Evolutionary conservation across 2,888 invertebrate genomes (phyloP).

Genomic region (Sicus ferrugineus): DNA sequence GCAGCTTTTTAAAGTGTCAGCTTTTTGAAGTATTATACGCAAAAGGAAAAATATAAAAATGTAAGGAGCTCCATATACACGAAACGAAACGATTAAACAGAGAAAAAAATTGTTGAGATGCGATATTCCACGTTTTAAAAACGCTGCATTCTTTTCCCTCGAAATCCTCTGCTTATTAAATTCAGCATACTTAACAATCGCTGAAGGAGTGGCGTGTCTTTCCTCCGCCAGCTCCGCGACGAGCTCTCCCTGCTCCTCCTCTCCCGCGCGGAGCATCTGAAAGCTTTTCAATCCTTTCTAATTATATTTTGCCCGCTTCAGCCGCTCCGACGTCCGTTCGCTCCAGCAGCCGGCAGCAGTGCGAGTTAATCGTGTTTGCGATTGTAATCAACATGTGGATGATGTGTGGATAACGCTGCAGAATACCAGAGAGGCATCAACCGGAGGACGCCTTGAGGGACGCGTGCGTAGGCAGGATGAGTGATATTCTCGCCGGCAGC

Average conservation of each 20-base stretch:
- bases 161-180: no score
- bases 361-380: conserved; percentile 20
- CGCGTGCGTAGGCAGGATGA: not conserved
- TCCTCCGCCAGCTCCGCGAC: not conserved
- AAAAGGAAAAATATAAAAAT: no score
- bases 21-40: no score
- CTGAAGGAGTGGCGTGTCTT: not conserved
- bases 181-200: no score
- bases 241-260: not conserved
- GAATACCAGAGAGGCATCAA: conserved; percentile 4
- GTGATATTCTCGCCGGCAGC: no score
- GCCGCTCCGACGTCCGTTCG: not conserved
- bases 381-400: conserved; percentile 30
- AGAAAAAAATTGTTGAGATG: no score
- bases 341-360: no score
- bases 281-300: not conserved
- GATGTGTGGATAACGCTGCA: conserved; percentile 22
- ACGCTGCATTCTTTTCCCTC: no score
- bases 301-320: not conserved
- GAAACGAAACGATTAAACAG: no score
- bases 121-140: no score
- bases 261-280: not conserved
- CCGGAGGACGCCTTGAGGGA: not conserved
- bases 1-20: no score
- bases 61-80: no score